Conservation (phyloP, 2,888 invertebrate genomes). For the Lithophane ornitopus region DNA sequence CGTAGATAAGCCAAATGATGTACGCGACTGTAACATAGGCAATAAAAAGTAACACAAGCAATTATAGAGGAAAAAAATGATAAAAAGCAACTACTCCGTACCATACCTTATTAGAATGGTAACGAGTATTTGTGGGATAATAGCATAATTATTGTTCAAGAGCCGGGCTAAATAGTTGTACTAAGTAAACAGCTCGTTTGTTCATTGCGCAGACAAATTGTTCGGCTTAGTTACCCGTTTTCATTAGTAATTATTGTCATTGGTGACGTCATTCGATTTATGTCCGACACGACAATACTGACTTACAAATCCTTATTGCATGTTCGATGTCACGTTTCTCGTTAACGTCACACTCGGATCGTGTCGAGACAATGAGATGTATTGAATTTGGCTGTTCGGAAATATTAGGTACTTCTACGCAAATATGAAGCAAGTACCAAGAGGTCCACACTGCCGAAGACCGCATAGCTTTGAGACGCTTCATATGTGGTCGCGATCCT, state of each 20-base stretch:
- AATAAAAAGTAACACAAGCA: conserved; percentile 59
- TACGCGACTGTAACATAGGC: conserved; percentile 44
- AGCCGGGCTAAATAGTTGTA: conserved; percentile 65
- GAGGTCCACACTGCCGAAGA: too few species aligned
- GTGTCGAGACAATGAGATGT: conserved; percentile 55
- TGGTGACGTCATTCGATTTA: conserved; percentile 60
- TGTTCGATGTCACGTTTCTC: conserved; percentile 62
- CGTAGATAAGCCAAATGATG: conserved; percentile 62
- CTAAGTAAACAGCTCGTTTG: conserved; percentile 66
- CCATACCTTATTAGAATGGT: conserved; percentile 76
- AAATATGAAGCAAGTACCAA: background rate
- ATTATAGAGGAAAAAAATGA: conserved; percentile 61
- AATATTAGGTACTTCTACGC: conserved; percentile 16
- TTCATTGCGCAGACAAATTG: conserved; percentile 66
- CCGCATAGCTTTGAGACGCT: too few species aligned
- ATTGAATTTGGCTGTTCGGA: conserved; percentile 41
- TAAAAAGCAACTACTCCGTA: conserved; percentile 59
- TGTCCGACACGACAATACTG: conserved; percentile 57
- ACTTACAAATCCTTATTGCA: conserved; percentile 62
- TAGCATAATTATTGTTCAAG: conserved; percentile 78
- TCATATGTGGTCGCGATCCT: too few species aligned
- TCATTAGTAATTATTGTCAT: conserved; percentile 64
- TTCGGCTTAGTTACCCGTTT: conserved; percentile 59
- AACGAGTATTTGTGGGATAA: conserved; percentile 76
- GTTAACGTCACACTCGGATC: conserved; percentile 56